Evolutionary conservation across 2,113 vertebrate genomes (phyloP).

Genomic region (Callopanchax toddi): DNA sequence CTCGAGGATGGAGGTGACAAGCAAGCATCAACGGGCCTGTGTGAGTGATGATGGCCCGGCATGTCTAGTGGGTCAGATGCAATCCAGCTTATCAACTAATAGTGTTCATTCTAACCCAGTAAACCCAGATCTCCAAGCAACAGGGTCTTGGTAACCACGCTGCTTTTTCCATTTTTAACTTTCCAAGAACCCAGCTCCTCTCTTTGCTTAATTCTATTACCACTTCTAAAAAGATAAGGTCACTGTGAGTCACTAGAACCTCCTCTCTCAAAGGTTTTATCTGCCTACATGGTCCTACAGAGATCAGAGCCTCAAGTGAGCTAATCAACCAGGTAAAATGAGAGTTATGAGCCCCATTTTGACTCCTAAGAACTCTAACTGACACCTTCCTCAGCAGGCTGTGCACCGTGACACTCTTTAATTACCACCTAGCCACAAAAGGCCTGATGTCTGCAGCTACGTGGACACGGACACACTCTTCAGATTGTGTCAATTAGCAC

Average conservation of each 20-base stretch:
- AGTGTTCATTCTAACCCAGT: constrained; percentile 12
- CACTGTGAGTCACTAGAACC: no score
- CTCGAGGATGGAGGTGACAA: constrained; percentile 56
- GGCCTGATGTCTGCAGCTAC: constrained; percentile 11
- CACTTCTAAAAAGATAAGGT: not conserved
- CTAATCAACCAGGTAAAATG: constrained; percentile 42
- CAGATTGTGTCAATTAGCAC: constrained; percentile 29
- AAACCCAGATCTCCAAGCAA: constrained; percentile 25
- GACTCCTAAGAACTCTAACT: constrained; percentile 24
- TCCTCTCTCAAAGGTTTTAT: not conserved
- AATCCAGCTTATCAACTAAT: constrained; percentile 34
- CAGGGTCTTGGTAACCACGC: not conserved
- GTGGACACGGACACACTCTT: not conserved
- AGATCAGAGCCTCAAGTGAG: constrained; percentile 12
- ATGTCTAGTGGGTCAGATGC: constrained; percentile 36
- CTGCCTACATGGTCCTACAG: constrained; percentile 6
- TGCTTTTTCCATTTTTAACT: constrained; percentile 30
- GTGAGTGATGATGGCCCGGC: constrained; percentile 64
- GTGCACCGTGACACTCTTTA: constrained; percentile 48
- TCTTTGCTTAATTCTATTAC: not conserved
- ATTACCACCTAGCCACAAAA: constrained; percentile 43
- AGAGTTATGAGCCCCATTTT: constrained; percentile 37
- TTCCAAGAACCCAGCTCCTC: not conserved
- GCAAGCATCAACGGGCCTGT: constrained; percentile 19
- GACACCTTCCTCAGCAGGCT: constrained; percentile 39